Conservation (phyloP, 2,797 vertebrate genomes). For the Rhinophrynus dorsalis region DNA sequence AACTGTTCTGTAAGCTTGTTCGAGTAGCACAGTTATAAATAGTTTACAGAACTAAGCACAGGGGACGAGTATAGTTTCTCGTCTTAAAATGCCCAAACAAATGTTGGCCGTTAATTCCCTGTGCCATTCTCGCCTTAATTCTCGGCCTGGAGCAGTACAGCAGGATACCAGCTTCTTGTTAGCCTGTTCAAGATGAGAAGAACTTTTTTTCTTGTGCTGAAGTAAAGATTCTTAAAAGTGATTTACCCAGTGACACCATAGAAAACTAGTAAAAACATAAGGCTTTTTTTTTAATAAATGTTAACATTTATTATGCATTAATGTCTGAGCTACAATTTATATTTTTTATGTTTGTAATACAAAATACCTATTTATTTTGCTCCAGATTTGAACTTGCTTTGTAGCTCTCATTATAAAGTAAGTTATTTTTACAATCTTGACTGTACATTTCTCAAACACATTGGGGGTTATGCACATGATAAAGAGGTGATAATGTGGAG, state of each 20-base stretch:
- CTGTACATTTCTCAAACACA: too few relatives aligned
- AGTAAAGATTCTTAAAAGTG: not conserved
- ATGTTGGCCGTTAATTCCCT: slow-evolving; percentile 45
- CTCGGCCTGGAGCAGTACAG: slow-evolving; percentile 46
- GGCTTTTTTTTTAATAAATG: too few relatives aligned
- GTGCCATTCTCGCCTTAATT: slow-evolving; percentile 40
- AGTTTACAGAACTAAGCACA: slow-evolving; percentile 24
- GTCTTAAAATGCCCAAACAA: slow-evolving; percentile 44
- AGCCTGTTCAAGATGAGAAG: slow-evolving; percentile 29
- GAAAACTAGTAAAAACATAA: too few relatives aligned
- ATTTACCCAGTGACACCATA: slow-evolving; percentile 24
- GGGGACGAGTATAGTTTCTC: slow-evolving; percentile 32
- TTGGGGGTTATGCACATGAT: too few relatives aligned
- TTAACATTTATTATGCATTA: too few relatives aligned
- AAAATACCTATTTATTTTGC: too few relatives aligned
- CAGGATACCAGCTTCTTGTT: slow-evolving; percentile 44
- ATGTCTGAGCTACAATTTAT: too few relatives aligned
- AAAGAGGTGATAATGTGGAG: too few relatives aligned
- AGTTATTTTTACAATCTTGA: too few relatives aligned
- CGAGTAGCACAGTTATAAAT: slow-evolving; percentile 25
- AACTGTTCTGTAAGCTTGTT: slow-evolving; percentile 11
- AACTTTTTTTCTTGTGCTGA: not conserved
- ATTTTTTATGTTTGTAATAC: too few relatives aligned
- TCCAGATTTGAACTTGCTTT: too few relatives aligned
- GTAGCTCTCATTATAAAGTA: too few relatives aligned